Evolutionary conservation across 64 coral and sea anemone species (phyloP), one percentile per base, ranked within the genome.

Genomic region (Pachyseris speciosa): DNA sequence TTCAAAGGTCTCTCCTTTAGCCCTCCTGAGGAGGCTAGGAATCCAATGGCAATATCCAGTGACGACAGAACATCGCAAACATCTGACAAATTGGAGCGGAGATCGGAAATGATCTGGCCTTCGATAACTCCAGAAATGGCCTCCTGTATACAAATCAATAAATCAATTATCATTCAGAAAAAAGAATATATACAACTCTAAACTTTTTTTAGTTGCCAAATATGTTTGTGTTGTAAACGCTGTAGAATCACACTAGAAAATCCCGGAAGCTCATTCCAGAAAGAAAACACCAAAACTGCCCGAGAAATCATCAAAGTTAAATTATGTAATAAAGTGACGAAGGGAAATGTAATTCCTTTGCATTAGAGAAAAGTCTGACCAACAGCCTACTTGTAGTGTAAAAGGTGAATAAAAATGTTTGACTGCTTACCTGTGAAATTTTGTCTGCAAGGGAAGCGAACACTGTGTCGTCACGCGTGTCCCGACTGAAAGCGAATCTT

Each of bases 21-120:
- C 33, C 90, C 90, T 1, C 90, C 90, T 37, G 90, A 72, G 37
- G 90, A 92, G 20, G 90, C 71, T 17, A 92, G 52, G 39, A 92
- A 92, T 27, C 90, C 81, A 49, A 92, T 92, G 25, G 90, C 90
- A 63, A 92, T 92, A 30, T 92, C 90, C 30, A 92, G 29, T 30
- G 90, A 92, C 4, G 80, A 76, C 20, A 92, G 42, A 74, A 83
- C 84, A 84, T 86, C 90, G 47, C 90, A 92, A 41, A 92, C 78
- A 60, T 92, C 90, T 29, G 80, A 75, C 40, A 92, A 63, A 22
- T 34, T 67, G 22, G 90, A 92, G 28, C 80, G 90, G 69, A 92
- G 64, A 64, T 92, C 90, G 0, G 41, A 39, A 5, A 92, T 74
- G 50, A 92, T 92, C 32, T 92, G 81, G 36, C 80, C 45, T 75